These are phyloP conservation scores for Acrobasis suavella DNA, from an alignment of 2,888 invertebrate genomes.

Conservation along the genomic window DNA sequence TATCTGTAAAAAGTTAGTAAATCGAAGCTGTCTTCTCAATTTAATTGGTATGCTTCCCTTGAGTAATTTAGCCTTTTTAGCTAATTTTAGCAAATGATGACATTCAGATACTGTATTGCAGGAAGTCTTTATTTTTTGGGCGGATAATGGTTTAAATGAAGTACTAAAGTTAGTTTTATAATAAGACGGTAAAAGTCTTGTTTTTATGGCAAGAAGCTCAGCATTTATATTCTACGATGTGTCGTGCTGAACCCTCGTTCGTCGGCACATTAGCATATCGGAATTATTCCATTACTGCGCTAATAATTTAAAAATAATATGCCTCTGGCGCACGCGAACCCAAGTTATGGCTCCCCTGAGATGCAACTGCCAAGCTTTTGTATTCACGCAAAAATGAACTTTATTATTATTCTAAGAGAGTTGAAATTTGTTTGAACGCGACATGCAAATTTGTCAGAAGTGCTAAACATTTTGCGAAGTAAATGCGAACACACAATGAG, in stretches of 20 bases:
- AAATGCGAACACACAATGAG: conserved; percentile 44
- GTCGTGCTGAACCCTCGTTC: conserved; percentile 68
- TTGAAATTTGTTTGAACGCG: conserved; percentile 29
- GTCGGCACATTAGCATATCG: conserved; percentile 72
- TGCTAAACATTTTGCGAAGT: conserved; percentile 59
- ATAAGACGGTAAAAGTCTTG: background rate
- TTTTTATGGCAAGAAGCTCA: conserved; percentile 15
- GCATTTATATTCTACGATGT: conserved; percentile 41
- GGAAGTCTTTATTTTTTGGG: too few species aligned
- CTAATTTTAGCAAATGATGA: too few species aligned
- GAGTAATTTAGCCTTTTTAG: too few species aligned
- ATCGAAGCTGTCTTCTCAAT: too few species aligned
- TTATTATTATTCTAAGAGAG: conserved; percentile 28
- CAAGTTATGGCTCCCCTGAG: conserved; percentile 71
- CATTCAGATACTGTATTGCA: too few species aligned
- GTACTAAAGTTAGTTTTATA: too few species aligned
- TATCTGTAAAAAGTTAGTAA: too few species aligned
- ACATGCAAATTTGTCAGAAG: conserved; percentile 46
- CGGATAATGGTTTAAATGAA: too few species aligned
- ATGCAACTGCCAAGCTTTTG: conserved; percentile 48
- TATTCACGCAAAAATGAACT: conserved; percentile 34
- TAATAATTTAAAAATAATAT: conserved; percentile 80
- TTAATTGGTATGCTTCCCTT: too few species aligned
- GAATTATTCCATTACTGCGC: conserved; percentile 77
- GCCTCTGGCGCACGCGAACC: conserved; percentile 67